These are phyloP conservation scores for Caenorhabditis afra DNA, from an alignment of 2,888 invertebrate species.

Conservation along the genomic window DNA sequence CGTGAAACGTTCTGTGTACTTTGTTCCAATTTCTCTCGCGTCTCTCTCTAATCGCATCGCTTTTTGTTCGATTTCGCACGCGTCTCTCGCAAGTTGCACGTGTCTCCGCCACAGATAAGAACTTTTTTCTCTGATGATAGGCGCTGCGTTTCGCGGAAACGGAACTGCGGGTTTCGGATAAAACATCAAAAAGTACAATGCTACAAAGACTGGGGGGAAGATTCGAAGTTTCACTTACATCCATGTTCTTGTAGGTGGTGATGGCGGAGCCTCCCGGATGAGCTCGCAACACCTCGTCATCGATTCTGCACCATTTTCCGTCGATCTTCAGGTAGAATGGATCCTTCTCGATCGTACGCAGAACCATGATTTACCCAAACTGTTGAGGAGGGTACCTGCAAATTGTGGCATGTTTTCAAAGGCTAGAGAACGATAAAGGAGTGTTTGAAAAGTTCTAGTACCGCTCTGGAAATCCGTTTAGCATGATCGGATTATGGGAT, in stretches of 20 bases:
- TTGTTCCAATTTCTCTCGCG: slow-evolving; percentile 10
- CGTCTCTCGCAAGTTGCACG: too few species aligned
- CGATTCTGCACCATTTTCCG: slow-evolving; percentile 77
- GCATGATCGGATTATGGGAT: too few species aligned
- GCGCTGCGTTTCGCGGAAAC: too few species aligned
- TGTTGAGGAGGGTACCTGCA: slow-evolving; percentile 8
- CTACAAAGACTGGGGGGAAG: too few species aligned
- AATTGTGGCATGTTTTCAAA: neutral
- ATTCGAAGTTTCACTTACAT: slow-evolving; percentile 47
- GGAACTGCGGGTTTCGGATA: too few species aligned
- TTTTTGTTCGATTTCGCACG: neutral
- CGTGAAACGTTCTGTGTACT: slow-evolving; percentile 22
- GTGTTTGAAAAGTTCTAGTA: too few species aligned
- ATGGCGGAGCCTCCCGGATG: slow-evolving; percentile 79
- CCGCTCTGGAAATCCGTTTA: too few species aligned
- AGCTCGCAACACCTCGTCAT: slow-evolving; percentile 70
- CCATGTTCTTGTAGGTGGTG: slow-evolving; percentile 77
- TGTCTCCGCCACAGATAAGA: too few species aligned
- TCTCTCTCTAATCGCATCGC: slow-evolving; percentile 8
- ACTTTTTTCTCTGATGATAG: too few species aligned
- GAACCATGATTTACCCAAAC: slow-evolving; percentile 68
- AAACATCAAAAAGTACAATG: too few species aligned
- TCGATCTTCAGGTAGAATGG: slow-evolving; percentile 77
- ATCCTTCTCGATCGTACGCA: slow-evolving; percentile 73
- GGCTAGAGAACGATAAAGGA: neutral